Percentiles rank a stretch among this genome's conserved stretches.
phyloP scores from a whole-genome alignment of 2,888 invertebrate genomes.

The Hetaerina titia region DNA sequence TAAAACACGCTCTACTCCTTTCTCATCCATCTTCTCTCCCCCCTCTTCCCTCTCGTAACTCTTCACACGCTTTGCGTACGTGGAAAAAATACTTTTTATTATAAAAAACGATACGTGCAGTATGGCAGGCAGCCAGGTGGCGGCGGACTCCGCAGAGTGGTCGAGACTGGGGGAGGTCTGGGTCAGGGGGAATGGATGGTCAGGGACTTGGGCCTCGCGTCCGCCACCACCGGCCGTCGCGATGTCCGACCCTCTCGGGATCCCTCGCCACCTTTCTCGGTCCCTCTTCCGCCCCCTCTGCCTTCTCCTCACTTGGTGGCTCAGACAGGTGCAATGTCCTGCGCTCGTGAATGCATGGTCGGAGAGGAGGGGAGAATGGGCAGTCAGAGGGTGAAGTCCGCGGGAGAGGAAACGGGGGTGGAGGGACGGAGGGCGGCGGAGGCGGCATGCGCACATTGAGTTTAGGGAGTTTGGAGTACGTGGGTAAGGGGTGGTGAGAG shows the following conservation, averaged over 20 bases:
- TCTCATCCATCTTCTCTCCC: neutral
- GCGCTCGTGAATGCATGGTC: conserved; percentile 15
- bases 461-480: neutral
- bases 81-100: too few relatives aligned
- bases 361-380: conserved; percentile 20
- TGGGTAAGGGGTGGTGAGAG: neutral
- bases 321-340: conserved; percentile 55
- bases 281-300: neutral
- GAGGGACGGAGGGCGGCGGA: neutral
- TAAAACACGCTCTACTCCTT: neutral
- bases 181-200: neutral
- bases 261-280: neutral
- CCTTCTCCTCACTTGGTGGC: neutral
- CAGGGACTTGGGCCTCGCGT: neutral
- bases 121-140: neutral
- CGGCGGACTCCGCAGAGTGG: neutral
- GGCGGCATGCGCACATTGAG: conserved; percentile 34
- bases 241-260: neutral
- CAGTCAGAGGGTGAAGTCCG: neutral
- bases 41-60: neutral
- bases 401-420: neutral
- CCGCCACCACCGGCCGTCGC: neutral
- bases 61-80: too few relatives aligned
- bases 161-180: neutral
- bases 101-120: neutral